Evolutionary conservation across 2,797 vertebrate species (phyloP).

Genomic region (Hyperoplus immaculatus): DNA sequence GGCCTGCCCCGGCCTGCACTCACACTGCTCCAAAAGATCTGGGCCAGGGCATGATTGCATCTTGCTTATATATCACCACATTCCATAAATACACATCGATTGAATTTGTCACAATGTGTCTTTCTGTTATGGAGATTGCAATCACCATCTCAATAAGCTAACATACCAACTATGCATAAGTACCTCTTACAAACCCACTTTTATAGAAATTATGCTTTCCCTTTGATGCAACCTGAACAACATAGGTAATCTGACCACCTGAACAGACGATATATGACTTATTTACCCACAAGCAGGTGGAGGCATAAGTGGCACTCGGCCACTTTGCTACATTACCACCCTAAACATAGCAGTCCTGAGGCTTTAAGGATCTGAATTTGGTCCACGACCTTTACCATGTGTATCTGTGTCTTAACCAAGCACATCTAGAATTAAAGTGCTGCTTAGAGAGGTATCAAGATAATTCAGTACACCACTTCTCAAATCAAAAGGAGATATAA

Average conservation of each 20-base stretch:
- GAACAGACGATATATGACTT: constrained; percentile 25
- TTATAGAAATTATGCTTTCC: neutral
- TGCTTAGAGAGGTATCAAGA: constrained; percentile 27
- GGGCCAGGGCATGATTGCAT: too few species aligned
- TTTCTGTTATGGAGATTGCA: too few species aligned
- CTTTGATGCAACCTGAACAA: neutral
- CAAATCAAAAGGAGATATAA: constrained; percentile 8
- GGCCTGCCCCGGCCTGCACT: too few species aligned
- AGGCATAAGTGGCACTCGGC: constrained; percentile 27
- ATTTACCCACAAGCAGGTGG: constrained; percentile 29
- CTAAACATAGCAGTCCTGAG: constrained; percentile 28
- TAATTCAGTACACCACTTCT: constrained; percentile 34
- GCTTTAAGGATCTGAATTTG: constrained; percentile 46
- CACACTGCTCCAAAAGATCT: too few species aligned
- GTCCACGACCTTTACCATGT: constrained; percentile 58
- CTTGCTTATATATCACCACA: too few species aligned
- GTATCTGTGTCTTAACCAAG: constrained; percentile 52
- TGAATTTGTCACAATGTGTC: too few species aligned
- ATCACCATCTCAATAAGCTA: too few species aligned
- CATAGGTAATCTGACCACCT: constrained; percentile 24
- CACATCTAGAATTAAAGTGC: constrained; percentile 32
- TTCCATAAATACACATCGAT: too few species aligned
- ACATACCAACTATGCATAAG: too few species aligned
- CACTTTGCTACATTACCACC: constrained; percentile 12
- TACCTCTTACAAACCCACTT: too few species aligned